Conservation (phyloP, 2,797 vertebrate genomes). For the Gymnocypris eckloni region DNA sequence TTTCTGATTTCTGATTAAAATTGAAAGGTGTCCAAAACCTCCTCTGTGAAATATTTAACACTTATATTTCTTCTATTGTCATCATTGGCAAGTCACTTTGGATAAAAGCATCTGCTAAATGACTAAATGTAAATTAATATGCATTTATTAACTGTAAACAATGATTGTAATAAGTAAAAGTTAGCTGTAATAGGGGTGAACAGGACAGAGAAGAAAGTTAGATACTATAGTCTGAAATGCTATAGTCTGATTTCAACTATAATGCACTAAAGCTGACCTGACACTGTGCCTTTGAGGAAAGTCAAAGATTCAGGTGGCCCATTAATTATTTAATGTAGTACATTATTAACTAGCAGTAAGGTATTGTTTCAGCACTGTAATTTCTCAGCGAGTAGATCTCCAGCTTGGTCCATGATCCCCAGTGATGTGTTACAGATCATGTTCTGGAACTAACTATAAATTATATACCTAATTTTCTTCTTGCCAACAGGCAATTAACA, state of each 20-base stretch:
- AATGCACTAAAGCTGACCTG: neutral
- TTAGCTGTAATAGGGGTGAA: neutral
- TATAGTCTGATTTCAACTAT: neutral
- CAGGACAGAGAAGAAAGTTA: neutral
- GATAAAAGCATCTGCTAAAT: too few species aligned
- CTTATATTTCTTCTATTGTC: too few species aligned
- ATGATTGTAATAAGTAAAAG: neutral
- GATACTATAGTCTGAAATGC: neutral
- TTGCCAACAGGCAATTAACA: slow-evolving; percentile 18
- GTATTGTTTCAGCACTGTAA: slow-evolving; percentile 36
- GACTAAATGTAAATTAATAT: too few species aligned
- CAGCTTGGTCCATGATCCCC: neutral
- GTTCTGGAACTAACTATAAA: slow-evolving; percentile 27
- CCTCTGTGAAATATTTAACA: too few species aligned
- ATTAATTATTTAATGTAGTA: slow-evolving; percentile 53
- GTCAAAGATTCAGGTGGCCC: slow-evolving; percentile 36
- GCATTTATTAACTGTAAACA: neutral
- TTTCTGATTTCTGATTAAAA: too few species aligned
- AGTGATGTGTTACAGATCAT: slow-evolving; percentile 21
- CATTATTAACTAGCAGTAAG: slow-evolving; percentile 55
- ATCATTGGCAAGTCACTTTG: too few species aligned
- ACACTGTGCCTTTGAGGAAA: slow-evolving; percentile 50
- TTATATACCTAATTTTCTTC: slow-evolving; percentile 15
- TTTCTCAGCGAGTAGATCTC: neutral
- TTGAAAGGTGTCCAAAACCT: too few species aligned